Conservation (phyloP, 2,888 invertebrate species). For the Tanypteryx hageni region DNA sequence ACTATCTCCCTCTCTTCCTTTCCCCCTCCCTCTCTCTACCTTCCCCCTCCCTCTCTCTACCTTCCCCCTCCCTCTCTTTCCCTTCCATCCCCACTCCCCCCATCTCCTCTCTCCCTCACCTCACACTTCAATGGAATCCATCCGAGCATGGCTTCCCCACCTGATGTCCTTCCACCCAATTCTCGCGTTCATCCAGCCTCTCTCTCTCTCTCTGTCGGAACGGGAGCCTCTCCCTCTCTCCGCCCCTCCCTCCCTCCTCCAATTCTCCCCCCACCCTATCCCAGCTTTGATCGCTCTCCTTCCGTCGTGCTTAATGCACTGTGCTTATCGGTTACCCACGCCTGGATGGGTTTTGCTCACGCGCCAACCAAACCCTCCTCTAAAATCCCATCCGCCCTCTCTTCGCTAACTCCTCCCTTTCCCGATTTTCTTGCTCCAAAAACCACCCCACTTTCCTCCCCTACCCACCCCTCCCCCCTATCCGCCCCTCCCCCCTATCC, state of each 20-base stretch:
- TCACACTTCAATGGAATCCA: constrained; percentile 17
- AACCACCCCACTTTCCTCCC: background rate
- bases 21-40: background rate
- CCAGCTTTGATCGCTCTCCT: constrained; percentile 56
- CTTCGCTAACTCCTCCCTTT: background rate
- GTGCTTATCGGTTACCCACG: constrained; percentile 61
- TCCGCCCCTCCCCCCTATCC: background rate
- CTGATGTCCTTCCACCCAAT: constrained; percentile 54
- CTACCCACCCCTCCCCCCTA: background rate
- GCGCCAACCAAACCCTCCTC: constrained; percentile 36
- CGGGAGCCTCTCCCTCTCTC: background rate
- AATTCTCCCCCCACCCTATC: background rate
- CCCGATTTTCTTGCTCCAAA: background rate
- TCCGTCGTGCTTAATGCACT: constrained; percentile 61
- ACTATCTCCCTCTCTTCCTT: background rate
- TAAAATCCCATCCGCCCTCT: background rate
- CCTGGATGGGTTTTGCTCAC: constrained; percentile 55
- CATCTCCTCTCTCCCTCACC: background rate
- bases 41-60: background rate
- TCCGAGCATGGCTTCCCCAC: constrained; percentile 17
- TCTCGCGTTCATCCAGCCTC: constrained; percentile 51
- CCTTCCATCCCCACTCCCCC: too few species aligned
- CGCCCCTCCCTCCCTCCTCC: background rate
- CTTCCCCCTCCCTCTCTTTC: background rate
- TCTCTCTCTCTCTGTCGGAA: background rate